Base-by-base conservation (phyloP, 2,113 vertebrate species). In the Chionomys nivalis region DNA sequence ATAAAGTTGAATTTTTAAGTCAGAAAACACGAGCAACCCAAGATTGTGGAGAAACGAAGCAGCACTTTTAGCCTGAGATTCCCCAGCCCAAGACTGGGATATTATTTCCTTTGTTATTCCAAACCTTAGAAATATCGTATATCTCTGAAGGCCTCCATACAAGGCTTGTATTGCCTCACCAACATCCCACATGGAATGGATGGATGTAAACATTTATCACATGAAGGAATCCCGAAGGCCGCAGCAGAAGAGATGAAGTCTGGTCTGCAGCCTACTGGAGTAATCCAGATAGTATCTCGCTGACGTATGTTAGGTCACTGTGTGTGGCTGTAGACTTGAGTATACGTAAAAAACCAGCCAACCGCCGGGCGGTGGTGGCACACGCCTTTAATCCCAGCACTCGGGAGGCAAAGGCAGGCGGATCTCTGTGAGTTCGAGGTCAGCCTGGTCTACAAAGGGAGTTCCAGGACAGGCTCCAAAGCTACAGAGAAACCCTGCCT, bases 41-140 rank as follows among this genome's bases (percentile, higher is more conserved):
- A 33, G 9, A 65, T 44, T 65, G 44, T 73, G 47, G 65, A 79
- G 33, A 76, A 88, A 88, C 39, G 61, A 95, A 73, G 42, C 23
- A 58, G 42, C 78, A 42, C 8, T 85, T 81, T 93, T 58, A 95
- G 42, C 47, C 26, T 82, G 85, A 96, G 79, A 65, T 70, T 91
- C 82, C 93, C 78, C 17, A 76, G 39, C 42, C 49, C n/a, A 76
- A 70, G 6, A 42, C 19, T 89, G 61, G 52, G 87, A 36, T 73
- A 66, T 31, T 90, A 10, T 78, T 52, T 70, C 28, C 58, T 77
- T 94, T 91, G 87, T 61, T 52, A 72, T 28, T 63, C 13, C 24
- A 5, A 75, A 82, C 39, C 47, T 83, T 85, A 36, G 12, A 90
- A 52, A 91, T 31, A 81, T 7, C 28, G 1, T 36, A 7, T 9